Base-by-base conservation (phyloP, 2,888 invertebrate species). In the Lepidocyrtoides sp. region DNA sequence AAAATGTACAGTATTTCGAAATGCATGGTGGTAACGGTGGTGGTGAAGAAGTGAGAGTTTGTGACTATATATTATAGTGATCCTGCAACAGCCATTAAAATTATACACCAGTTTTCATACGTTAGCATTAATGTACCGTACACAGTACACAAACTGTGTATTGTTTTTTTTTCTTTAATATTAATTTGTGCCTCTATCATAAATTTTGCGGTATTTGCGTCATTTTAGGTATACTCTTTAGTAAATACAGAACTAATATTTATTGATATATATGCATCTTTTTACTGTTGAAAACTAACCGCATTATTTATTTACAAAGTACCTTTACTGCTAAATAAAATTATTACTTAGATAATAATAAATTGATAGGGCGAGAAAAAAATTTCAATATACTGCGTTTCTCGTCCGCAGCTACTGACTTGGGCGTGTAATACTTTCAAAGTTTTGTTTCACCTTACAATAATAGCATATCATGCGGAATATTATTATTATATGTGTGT, bases 131-230 rank as follows among this genome's bases (percentile, higher is more conserved):
- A n/a, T n/a, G n/a, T n/a, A n/a, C n/a, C n/a, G n/a, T n/a, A n/a
- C n/a, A n/a, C n/a, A n/a, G n/a, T n/a, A n/a, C n/a, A n/a, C n/a
- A n/a, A n/a, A n/a, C n/a, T n/a, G n/a, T n/a, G n/a, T n/a, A n/a
- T n/a, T n/a, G n/a, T n/a, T n/a, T n/a, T n/a, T n/a, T n/a, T n/a
- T n/a, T n/a, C n/a, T n/a, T n/a, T n/a, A n/a, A n/a, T 48, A 48
- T 23, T 8, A 20, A 41, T 20, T 41, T 41, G 36, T 69, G 36
- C 20, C 8, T 17, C 20, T 41, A 41, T 41, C 41, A 36, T 7
- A 69, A 41, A 2, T 69, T 69, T 41, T 69, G 41, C 69, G 69
- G 69, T 26, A 69, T 69, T n/a, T n/a, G n/a, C n/a, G n/a, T n/a
- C n/a, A n/a, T 36, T 69, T 36, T 75, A 48, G 66, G 29, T 69